A percentile compares a stretch with the other conserved stretches of the same genome.
phyloP scores from a whole-genome alignment of 2,113 vertebrate species.

The Tyto alba region DNA sequence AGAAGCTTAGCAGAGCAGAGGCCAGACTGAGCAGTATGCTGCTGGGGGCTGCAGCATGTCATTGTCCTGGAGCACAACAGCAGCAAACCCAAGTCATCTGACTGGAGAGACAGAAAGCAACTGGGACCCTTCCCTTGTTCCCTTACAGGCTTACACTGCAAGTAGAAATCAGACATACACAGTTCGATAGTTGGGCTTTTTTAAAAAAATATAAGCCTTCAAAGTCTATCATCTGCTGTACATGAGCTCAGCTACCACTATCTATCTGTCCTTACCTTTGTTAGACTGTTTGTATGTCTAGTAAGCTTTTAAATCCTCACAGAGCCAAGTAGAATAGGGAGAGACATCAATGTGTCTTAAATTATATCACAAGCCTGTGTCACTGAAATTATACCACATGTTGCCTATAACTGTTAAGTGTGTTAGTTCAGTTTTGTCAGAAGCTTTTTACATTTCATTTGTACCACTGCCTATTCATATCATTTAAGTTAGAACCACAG shows the following conservation, averaged over 20 bases:
- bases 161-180: neutral
- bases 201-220: neutral
- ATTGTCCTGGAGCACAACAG: neutral
- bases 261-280: neutral
- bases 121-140: neutral
- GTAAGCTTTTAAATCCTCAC: neutral
- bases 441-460: neutral
- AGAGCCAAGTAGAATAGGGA: neutral
- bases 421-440: neutral
- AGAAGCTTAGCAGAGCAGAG: neutral
- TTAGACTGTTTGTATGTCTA: neutral
- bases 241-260: neutral
- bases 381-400: neutral
- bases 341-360: neutral
- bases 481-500: neutral
- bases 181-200: neutral
- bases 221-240: neutral
- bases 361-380: neutral
- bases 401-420: neutral
- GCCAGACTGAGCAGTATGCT: neutral
- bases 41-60: fast-evolving
- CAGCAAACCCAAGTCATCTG: neutral
- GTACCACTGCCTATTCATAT: neutral
- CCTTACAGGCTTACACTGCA: neutral
- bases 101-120: neutral